Evolutionary conservation across 1,140 invertebrate species (phyloP).

Genomic region (Drosophila grimshawi): DNA sequence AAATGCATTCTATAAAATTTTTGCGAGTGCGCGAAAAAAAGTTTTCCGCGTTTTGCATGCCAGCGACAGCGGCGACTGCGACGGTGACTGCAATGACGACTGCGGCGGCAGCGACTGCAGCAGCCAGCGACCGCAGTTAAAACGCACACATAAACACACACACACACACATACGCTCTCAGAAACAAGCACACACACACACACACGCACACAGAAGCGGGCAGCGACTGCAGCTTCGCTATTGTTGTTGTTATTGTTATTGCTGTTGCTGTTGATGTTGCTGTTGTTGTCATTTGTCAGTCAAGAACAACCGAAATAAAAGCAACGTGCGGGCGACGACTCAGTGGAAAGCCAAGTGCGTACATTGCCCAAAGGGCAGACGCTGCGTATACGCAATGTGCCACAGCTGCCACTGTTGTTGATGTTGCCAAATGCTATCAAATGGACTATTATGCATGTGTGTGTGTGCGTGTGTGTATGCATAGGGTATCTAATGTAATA

Average conservation of each 20-base stretch:
- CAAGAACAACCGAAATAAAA: conserved; percentile 64
- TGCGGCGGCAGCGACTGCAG: conserved; percentile 40
- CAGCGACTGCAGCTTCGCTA: conserved; percentile 63
- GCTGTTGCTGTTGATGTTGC: conserved; percentile 21
- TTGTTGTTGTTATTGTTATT: conserved; percentile 33
- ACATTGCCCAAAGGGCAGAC: conserved; percentile 51
- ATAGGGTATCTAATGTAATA: background rate
- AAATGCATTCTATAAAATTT: conserved; percentile 82
- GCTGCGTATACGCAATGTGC: conserved; percentile 70
- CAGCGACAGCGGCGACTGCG: conserved; percentile 56
- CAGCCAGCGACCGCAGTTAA: conserved; percentile 43
- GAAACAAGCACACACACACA: conserved; percentile 5
- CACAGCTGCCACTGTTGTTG: conserved; percentile 17
- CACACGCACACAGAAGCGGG: conserved; percentile 14
- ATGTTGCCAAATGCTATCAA: conserved; percentile 2
- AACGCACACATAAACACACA: conserved; percentile 29
- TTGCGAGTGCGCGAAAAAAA: conserved; percentile 82
- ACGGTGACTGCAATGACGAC: conserved; percentile 35
- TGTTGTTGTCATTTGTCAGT: conserved; percentile 42
- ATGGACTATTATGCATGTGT: too few relatives aligned
- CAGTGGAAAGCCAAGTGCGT: conserved; percentile 51
- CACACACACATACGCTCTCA: conserved; percentile 25
- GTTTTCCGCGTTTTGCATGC: conserved; percentile 80
- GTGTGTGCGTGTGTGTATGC: background rate
- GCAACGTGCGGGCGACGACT: conserved; percentile 60